These are phyloP conservation scores for Zaprionus gabonicus DNA, from an alignment of 1,140 invertebrate genomes.

Conservation along the genomic window DNA sequence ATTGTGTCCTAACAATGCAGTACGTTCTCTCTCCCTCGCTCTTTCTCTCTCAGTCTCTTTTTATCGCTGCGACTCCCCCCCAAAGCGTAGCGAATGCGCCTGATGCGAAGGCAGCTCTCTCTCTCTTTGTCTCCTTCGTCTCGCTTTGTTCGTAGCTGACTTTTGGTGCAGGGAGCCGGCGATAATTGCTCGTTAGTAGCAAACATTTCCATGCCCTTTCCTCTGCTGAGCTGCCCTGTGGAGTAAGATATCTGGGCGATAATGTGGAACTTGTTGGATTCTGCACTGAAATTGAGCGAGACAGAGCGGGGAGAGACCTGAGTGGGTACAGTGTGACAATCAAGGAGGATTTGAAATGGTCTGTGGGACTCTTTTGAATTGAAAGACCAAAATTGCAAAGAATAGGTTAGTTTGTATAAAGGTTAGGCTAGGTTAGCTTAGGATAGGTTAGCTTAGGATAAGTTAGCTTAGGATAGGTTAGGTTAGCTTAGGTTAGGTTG, in stretches of 20 bases:
- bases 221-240: conserved; percentile 7
- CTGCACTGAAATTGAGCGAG: conserved; percentile 18
- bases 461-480: too few species aligned
- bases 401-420: neutral
- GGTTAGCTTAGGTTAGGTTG: too few species aligned
- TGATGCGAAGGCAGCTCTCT: conserved; percentile 51
- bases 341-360: neutral
- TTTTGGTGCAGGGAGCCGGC: conserved; percentile 54
- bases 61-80: conserved; percentile 61
- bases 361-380: neutral
- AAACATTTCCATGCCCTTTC: conserved; percentile 57
- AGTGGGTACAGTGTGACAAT: neutral
- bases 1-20: conserved; percentile 79
- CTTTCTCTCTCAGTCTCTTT: conserved; percentile 13
- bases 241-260: conserved; percentile 29
- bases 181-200: conserved; percentile 83
- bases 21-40: neutral
- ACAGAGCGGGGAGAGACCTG: neutral
- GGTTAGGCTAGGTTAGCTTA: too few species aligned
- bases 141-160: conserved; percentile 11
- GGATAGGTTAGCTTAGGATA: too few species aligned
- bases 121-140: conserved; percentile 24
- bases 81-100: conserved; percentile 74
- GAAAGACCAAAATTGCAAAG: too few species aligned
- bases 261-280: conserved; percentile 19